Percentiles rank a stretch among this genome's conserved stretches.
Evolutionary conservation across 2,888 invertebrate species (phyloP).

Genomic region (Lycocerus yunnanus): DNA sequence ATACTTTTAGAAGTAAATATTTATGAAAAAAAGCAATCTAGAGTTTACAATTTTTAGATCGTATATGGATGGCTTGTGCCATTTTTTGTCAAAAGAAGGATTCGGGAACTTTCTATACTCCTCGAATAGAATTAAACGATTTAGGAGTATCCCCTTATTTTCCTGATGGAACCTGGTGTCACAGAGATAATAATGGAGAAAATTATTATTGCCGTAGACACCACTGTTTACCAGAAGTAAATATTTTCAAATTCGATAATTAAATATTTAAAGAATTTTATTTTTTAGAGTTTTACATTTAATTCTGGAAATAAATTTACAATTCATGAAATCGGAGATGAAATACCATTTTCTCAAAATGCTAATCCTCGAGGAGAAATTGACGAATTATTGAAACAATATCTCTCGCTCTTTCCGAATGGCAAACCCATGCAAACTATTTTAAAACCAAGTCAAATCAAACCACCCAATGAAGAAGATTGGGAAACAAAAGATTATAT

Average conservation of each 20-base stretch:
- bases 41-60: constrained; percentile 53
- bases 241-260: neutral
- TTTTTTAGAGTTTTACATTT: constrained; percentile 63
- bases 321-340: constrained; percentile 60
- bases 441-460: constrained; percentile 59
- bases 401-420: constrained; percentile 64
- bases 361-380: constrained; percentile 59
- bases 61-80: constrained; percentile 80
- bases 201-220: constrained; percentile 76
- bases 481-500: constrained; percentile 74
- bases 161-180: constrained; percentile 83
- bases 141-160: constrained; percentile 74
- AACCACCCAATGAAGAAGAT: constrained; percentile 60
- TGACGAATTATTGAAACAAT: constrained; percentile 61
- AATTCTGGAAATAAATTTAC: constrained; percentile 52
- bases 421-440: constrained; percentile 66
- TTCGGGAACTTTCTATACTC: constrained; percentile 73
- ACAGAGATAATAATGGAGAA: constrained; percentile 62
- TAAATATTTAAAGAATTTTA: neutral
- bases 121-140: constrained; percentile 75
- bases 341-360: constrained; percentile 67
- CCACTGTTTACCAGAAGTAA: constrained; percentile 74
- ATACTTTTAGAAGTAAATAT: neutral
- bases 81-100: constrained; percentile 73
- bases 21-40: neutral